Percentiles rank a stretch among this genome's conserved stretches.
phyloP scores from a whole-genome alignment of 1,140 invertebrate species.

The Elymnias hypermnestra region DNA sequence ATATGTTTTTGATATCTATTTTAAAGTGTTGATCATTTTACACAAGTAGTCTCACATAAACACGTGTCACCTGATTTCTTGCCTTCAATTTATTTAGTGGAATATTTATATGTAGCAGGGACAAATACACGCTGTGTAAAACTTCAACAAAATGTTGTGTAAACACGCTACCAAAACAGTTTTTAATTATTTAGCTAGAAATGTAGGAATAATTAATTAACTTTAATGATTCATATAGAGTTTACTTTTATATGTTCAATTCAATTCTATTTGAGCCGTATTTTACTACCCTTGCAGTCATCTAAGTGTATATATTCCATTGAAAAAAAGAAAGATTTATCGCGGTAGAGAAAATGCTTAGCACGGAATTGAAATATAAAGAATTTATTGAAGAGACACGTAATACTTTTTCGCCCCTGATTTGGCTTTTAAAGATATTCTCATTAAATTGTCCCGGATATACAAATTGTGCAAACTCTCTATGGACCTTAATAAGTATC shows the following conservation, averaged over 20 bases:
- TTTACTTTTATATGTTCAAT: no score
- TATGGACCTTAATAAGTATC: neutral
- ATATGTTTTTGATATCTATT: no score
- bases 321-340: no score
- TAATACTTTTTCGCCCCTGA: slow-evolving; percentile 16
- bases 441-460: slow-evolving; percentile 9
- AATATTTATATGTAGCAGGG: no score
- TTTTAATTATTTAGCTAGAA: neutral
- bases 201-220: neutral
- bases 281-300: no score
- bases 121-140: no score
- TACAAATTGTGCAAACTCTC: neutral
- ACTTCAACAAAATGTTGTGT: neutral
- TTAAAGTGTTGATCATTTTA: no score
- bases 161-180: neutral
- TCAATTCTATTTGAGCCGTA: no score
- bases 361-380: slow-evolving; percentile 8
- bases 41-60: no score
- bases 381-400: slow-evolving; percentile 11
- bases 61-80: no score
- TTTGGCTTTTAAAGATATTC: slow-evolving; percentile 21
- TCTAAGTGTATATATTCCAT: slow-evolving; percentile 38
- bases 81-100: no score
- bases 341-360: slow-evolving; percentile 2
- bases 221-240: neutral